Conservation (phyloP, 2,888 invertebrate genomes). For the Ochlodes sylvanus region DNA sequence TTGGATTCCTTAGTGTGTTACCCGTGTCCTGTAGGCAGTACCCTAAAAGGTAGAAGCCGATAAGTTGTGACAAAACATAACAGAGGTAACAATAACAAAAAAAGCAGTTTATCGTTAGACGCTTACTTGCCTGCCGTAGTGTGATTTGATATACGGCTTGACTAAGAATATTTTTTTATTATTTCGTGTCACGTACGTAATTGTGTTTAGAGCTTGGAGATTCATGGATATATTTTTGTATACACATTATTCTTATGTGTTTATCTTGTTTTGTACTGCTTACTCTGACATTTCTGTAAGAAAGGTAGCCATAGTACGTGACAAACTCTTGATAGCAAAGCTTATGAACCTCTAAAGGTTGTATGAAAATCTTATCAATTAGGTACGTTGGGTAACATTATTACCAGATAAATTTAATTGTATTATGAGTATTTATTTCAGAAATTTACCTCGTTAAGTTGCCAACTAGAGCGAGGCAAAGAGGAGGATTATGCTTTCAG, state of each 20-base stretch:
- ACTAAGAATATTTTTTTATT: slow-evolving; percentile 7
- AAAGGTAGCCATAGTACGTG: background rate
- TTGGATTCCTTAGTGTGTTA: too few relatives aligned
- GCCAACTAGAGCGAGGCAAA: too few relatives aligned
- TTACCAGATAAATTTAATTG: too few relatives aligned
- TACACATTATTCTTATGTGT: slow-evolving; percentile 10
- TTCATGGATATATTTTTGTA: slow-evolving; percentile 18
- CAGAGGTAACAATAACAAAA: too few relatives aligned
- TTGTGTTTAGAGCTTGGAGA: slow-evolving; percentile 21
- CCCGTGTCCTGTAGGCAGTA: too few relatives aligned
- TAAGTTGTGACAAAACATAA: too few relatives aligned
- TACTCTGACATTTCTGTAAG: slow-evolving; percentile 1
- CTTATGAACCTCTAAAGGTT: background rate
- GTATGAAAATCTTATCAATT: too few relatives aligned
- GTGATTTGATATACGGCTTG: background rate
- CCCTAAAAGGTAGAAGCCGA: too few relatives aligned
- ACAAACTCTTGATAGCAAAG: background rate
- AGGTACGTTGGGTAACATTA: too few relatives aligned
- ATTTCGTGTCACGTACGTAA: slow-evolving; percentile 29
- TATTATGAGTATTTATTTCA: too few relatives aligned
- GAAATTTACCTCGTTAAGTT: too few relatives aligned
- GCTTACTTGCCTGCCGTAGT: background rate
- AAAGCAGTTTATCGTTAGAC: background rate
- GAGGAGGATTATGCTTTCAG: too few relatives aligned
- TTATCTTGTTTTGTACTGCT: background rate